Evolutionary conservation across 2,797 vertebrate genomes (phyloP).

Genomic region (Tapirus indicus): DNA sequence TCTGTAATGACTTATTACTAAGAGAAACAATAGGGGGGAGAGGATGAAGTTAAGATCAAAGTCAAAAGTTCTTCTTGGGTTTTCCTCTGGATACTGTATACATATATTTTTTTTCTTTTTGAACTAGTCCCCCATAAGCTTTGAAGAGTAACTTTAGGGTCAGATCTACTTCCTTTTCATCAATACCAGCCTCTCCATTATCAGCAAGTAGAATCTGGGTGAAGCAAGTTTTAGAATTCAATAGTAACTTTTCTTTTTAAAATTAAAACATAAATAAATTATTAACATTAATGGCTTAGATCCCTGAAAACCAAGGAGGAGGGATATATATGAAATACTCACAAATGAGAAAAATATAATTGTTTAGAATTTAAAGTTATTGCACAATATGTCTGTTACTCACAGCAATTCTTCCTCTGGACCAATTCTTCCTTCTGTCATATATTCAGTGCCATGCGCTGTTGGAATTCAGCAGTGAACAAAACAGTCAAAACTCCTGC

Average conservation of each 20-base stretch:
- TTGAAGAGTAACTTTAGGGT: background rate
- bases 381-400: background rate
- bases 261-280: background rate
- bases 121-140: background rate
- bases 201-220: background rate
- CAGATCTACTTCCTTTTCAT: background rate
- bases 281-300: background rate
- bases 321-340: background rate
- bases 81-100: background rate
- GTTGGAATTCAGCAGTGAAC: background rate
- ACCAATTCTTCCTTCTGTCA: background rate
- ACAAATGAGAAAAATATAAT: background rate
- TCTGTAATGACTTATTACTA: background rate
- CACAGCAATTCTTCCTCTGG: background rate
- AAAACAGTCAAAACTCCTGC: background rate
- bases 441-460: background rate
- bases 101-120: background rate
- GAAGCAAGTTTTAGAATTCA: slow-evolving; percentile 1
- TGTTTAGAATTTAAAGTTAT: background rate
- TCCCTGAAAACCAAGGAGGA: background rate
- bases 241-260: background rate
- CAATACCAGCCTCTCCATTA: background rate
- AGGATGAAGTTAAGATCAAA: background rate
- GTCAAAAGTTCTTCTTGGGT: background rate
- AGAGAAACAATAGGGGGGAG: background rate